Percentiles rank a stretch among this genome's conserved stretches.
Conservation (phyloP, 2,113 vertebrate species). For the Numenius arquata region DNA sequence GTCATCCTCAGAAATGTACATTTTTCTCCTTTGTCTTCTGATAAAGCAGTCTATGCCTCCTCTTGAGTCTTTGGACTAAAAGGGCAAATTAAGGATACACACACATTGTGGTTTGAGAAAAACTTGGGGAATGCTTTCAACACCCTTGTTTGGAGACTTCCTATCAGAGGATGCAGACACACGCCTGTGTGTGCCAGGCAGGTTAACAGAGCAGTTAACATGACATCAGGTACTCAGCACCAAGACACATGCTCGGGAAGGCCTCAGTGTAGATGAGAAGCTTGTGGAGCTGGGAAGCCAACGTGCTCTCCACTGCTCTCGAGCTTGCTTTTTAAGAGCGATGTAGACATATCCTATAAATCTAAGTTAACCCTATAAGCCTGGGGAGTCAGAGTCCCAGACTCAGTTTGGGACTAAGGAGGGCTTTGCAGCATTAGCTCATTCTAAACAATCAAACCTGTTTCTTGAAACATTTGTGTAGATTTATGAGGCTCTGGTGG, state of each 20-base stretch:
- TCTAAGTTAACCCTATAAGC: conserved; percentile 37
- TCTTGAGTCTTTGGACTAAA: not conserved
- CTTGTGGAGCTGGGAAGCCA: not conserved
- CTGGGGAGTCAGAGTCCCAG: not conserved
- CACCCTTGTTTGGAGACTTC: not conserved
- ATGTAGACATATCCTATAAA: conserved; percentile 29
- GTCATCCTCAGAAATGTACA: not conserved
- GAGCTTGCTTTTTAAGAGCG: not conserved
- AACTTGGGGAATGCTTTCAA: not conserved
- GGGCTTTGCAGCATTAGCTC: conserved; percentile 41
- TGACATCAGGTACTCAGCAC: conserved; percentile 31
- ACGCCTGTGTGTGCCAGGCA: not conserved
- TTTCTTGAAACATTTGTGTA: conserved; percentile 22
- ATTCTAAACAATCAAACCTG: conserved; percentile 40
- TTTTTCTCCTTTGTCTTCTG: not conserved
- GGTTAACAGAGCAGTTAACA: conserved; percentile 12
- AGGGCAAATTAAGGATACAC: not conserved
- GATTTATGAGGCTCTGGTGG: conserved; percentile 56
- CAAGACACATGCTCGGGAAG: not conserved
- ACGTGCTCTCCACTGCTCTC: not conserved
- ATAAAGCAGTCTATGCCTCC: not conserved
- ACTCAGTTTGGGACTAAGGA: not conserved
- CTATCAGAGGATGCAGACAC: not conserved
- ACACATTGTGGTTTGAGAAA: not conserved
- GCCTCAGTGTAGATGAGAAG: not conserved